Evolutionary conservation across 2,797 vertebrate genomes (phyloP).

Genomic region (Macropodus opercularis): DNA sequence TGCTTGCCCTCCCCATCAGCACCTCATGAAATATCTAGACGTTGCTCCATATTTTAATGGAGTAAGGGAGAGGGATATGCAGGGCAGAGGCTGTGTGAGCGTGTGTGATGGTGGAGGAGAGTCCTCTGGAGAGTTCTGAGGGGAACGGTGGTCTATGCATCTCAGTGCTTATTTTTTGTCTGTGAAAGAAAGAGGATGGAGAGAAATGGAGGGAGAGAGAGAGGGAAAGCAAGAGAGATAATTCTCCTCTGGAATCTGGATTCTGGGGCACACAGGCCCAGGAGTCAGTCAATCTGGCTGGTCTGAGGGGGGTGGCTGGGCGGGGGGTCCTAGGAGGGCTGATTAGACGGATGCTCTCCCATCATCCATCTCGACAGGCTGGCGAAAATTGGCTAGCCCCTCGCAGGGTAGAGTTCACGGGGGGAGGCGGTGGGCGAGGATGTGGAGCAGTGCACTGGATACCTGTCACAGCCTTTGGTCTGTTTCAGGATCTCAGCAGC

Average conservation of each 20-base stretch:
- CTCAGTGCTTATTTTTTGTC: conserved; percentile 64
- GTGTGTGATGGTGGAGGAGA: conserved; percentile 57
- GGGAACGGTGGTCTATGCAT: conserved; percentile 68
- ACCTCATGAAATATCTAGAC: conserved; percentile 78
- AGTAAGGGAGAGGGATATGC: conserved; percentile 60
- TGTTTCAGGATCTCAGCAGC: conserved; percentile 82
- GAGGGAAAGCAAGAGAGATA: conserved; percentile 71
- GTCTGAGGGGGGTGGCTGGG: conserved; percentile 72
- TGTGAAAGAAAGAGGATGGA: conserved; percentile 52
- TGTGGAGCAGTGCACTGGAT: conserved; percentile 71
- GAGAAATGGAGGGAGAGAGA: conserved; percentile 42
- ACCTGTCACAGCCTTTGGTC: conserved; percentile 86
- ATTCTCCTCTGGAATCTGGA: conserved; percentile 81
- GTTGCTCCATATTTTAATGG: conserved; percentile 77
- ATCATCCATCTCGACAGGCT: conserved; percentile 86
- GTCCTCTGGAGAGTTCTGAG: conserved; percentile 62
- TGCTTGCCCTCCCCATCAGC: conserved; percentile 70
- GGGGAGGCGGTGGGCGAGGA: conserved; percentile 66
- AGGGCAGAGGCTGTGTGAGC: conserved; percentile 46
- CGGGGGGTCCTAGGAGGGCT: conserved; percentile 83
- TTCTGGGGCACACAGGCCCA: conserved; percentile 81
- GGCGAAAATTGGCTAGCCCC: conserved; percentile 84
- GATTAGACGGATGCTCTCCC: conserved; percentile 85
- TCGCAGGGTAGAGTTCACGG: conserved; percentile 83
- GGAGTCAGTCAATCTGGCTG: conserved; percentile 82